phyloP scores from a whole-genome alignment of 2,888 invertebrate species.

The Cloeon dipterum region DNA sequence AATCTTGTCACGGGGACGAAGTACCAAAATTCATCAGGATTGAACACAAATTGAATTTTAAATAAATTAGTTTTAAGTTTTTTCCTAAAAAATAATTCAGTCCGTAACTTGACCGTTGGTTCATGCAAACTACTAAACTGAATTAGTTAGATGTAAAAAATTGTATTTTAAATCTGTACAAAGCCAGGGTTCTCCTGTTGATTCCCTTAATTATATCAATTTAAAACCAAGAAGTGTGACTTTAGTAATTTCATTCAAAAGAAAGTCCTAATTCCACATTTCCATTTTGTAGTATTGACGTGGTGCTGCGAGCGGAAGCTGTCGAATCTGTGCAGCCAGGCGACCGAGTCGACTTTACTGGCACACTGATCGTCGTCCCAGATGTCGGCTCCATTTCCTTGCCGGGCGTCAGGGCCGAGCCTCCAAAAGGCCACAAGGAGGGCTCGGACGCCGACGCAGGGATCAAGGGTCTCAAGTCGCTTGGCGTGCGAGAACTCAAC shows the following conservation, averaged over 20 bases:
- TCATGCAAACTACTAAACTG: too few relatives aligned
- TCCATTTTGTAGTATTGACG: constrained; percentile 43
- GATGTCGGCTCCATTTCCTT: constrained; percentile 72
- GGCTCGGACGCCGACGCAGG: constrained; percentile 55
- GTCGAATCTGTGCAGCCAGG: constrained; percentile 90
- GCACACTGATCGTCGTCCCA: constrained; percentile 90
- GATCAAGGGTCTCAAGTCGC: constrained; percentile 60
- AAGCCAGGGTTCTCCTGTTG: neutral
- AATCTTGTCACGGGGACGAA: too few relatives aligned
- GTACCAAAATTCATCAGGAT: too few relatives aligned
- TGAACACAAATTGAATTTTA: too few relatives aligned
- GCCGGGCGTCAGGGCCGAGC: constrained; percentile 72
- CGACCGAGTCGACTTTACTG: constrained; percentile 75
- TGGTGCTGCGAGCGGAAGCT: constrained; percentile 82
- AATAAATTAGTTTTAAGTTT: too few relatives aligned
- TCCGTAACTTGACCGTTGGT: too few relatives aligned
- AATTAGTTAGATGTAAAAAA: too few relatives aligned
- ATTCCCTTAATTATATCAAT: neutral
- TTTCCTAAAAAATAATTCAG: too few relatives aligned
- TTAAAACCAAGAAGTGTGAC: too few relatives aligned
- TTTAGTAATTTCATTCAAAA: too few relatives aligned
- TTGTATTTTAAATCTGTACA: too few relatives aligned
- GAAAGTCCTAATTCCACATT: too few relatives aligned
- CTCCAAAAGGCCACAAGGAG: constrained; percentile 44
- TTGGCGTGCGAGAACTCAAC: constrained; percentile 67